Base-by-base conservation (phyloP, 2,797 vertebrate species). In the Coregonus ussuriensis region DNA sequence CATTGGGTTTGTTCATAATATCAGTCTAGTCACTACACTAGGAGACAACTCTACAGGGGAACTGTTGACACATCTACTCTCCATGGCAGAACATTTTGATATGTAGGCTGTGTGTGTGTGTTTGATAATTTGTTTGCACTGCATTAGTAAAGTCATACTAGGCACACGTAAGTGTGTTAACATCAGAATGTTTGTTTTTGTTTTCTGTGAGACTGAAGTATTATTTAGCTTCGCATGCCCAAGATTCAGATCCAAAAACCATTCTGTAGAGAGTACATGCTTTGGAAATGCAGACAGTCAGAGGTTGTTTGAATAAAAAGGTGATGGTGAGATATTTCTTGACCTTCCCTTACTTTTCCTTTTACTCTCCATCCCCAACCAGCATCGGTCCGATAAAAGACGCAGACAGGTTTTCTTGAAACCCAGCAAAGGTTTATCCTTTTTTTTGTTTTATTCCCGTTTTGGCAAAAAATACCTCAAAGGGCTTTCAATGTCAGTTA, bases 331-430 rank as follows among this genome's bases (percentile, higher is more conserved):
- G n/a, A 59, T 37, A 29, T 52, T 74, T 51, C 25, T 56, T 11
- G 52, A 59, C 14, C 47, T 81, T 90, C 88, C 88, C 88, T 90
- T 92, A 86, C 69, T 72, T 85, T 89, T 84, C 85, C 86, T 86
- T 80, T 88, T 59, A 71, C 79, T 69, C 67, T 70, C 78, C 69
- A 73, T 72, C 78, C 75, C 74, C 65, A 74, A 79, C 54, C 79
- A 83, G 89, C 84, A 82, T 59, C 9, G 81, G 59, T 83, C 72
- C 7, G 2, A 3, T 25, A 76, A 63, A 74, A 80, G 74, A 1
- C 4, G 16, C 18, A 6, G 16, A 6, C 77, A 52, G 78, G 71
- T 79, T 88, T 72, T 75, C 52, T 74, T 77, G 37, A 78, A 77
- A 73, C 74, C 37, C 47, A 71, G 59, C 51, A 51, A 33, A 0